These are phyloP conservation scores for Anthopleura sola DNA, from an alignment of 64 coral and sea anemone species.

Conservation along the genomic window DNA sequence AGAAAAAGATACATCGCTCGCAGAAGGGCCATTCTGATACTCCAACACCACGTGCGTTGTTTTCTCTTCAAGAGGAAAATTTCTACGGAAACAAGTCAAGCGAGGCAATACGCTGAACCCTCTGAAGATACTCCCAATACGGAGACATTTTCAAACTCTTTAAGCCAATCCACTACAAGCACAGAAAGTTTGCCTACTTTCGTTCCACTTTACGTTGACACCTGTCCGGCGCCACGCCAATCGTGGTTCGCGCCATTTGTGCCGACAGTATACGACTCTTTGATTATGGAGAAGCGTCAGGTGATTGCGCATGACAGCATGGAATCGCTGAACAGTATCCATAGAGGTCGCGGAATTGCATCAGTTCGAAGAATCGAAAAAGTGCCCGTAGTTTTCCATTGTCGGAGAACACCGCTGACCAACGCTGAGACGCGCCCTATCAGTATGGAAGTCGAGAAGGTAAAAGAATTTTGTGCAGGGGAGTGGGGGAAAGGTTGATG, in stretches of 20 bases:
- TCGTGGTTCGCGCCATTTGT: not conserved
- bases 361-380: not conserved
- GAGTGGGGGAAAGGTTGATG: too few species aligned
- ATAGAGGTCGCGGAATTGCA: not conserved
- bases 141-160: not conserved
- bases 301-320: not conserved
- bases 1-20: not conserved
- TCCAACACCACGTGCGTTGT: not conserved
- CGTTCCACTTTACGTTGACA: not conserved
- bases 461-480: not conserved
- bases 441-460: not conserved
- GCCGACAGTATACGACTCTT: not conserved
- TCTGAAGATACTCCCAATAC: not conserved
- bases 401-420: constrained; percentile 38
- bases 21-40: not conserved
- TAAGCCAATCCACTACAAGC: not conserved
- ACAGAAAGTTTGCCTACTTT: not conserved
- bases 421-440: constrained; percentile 27
- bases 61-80: not conserved
- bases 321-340: not conserved
- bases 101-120: not conserved
- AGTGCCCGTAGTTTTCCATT: constrained; percentile 38
- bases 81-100: not conserved
- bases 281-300: not conserved
- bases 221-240: not conserved